Conservation (phyloP, 37 sponge, comb jelly and placozoan genomes). For the Ephydatia muelleri region DNA sequence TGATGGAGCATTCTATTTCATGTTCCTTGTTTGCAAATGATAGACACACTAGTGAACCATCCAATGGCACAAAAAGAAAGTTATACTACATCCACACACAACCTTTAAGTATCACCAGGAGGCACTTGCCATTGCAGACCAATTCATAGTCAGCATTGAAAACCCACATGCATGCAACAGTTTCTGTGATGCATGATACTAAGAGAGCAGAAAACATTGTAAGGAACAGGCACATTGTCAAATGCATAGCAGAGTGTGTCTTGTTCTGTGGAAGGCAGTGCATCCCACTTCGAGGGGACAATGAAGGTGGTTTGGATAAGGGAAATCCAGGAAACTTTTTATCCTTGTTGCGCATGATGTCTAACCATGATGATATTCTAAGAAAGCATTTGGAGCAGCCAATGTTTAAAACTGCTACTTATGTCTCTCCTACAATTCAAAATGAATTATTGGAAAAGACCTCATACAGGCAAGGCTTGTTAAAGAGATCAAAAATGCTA, state of each 20-base stretch:
- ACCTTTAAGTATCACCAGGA: constrained; percentile 12
- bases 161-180: constrained; percentile 26
- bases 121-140: constrained; percentile 25
- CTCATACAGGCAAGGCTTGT: constrained; percentile 41
- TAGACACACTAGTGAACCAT: constrained; percentile 8
- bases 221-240: constrained; percentile 49
- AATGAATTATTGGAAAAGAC: constrained; percentile 55
- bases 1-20: constrained; percentile 27
- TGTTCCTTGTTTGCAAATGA: constrained; percentile 37
- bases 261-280: constrained; percentile 59
- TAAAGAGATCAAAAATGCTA: constrained; percentile 4
- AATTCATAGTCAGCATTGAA: constrained; percentile 32
- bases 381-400: constrained; percentile 47
- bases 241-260: constrained; percentile 28
- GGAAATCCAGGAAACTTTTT: constrained; percentile 69
- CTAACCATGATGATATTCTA: constrained; percentile 36
- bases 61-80: constrained; percentile 25
- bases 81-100: constrained; percentile 28
- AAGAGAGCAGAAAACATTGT: constrained; percentile 10
- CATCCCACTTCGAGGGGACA: constrained; percentile 58
- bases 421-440: constrained; percentile 53
- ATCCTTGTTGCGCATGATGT: constrained; percentile 35
- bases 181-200: constrained; percentile 19
- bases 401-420: constrained; percentile 47
- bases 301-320: constrained; percentile 26